Evolutionary conservation across 2,113 vertebrate genomes (phyloP).

Genomic region (Oreotragus oreotragus): DNA sequence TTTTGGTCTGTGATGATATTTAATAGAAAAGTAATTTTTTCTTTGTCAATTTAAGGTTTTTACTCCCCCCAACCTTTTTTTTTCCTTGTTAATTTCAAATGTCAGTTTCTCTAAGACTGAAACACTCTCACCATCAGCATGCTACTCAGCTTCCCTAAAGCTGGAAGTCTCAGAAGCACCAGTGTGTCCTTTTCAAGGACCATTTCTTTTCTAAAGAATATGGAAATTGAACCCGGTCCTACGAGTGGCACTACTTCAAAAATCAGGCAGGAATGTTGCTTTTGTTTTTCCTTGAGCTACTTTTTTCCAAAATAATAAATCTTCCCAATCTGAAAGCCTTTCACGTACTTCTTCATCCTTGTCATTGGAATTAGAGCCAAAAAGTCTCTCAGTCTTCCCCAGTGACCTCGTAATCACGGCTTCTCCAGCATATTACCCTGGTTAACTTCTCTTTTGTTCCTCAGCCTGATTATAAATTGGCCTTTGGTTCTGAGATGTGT

Average conservation of each 20-base stretch:
- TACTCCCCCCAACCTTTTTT: not conserved
- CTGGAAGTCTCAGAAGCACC: not conserved
- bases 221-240: slow-evolving; percentile 18
- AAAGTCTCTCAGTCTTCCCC: slow-evolving; percentile 37
- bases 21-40: not conserved
- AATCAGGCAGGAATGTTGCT: slow-evolving; percentile 39
- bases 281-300: slow-evolving; percentile 57
- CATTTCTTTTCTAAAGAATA: slow-evolving; percentile 38
- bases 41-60: not conserved
- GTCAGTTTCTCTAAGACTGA: not conserved
- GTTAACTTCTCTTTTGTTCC: slow-evolving; percentile 54
- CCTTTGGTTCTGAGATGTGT: slow-evolving; percentile 42
- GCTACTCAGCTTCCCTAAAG: not conserved
- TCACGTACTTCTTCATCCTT: slow-evolving; percentile 25
- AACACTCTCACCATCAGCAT: not conserved
- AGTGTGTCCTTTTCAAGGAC: not conserved
- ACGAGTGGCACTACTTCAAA: slow-evolving; percentile 8
- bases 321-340: slow-evolving; percentile 47
- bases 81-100: not conserved
- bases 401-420: slow-evolving; percentile 45
- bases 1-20: not conserved
- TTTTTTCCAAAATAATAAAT: slow-evolving; percentile 52
- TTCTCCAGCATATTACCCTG: slow-evolving; percentile 29
- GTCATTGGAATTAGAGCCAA: slow-evolving; percentile 53
- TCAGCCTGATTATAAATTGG: slow-evolving; percentile 39